Evolutionary conservation across 2,113 vertebrate genomes (phyloP), one percentile per base, ranked within the genome.

Genomic region (Cranoglanis bouderius): DNA sequence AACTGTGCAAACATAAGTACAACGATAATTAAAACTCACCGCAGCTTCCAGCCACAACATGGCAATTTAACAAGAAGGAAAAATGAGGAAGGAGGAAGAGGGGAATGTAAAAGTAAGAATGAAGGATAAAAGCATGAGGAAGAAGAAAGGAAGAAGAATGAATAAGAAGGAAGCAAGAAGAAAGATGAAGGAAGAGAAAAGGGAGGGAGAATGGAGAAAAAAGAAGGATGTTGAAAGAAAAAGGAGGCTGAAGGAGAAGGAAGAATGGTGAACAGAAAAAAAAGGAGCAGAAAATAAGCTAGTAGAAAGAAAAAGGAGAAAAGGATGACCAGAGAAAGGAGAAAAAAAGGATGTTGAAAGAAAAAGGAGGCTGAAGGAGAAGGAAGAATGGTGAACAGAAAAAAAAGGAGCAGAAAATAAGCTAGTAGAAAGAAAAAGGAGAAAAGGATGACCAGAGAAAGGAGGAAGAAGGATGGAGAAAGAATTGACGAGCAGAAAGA

Each of bases 221-320:
- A 32, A 7, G 0, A 70, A 12, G 1, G 2, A 8, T 1, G 2
- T 10, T 10, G 6, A 1, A 21, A 16, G 12, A 38, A 0, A 40
- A 38, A 40, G 18, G 16, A 21, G 6, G n/a, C n/a, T n/a, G n/a
- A n/a, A n/a, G n/a, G n/a, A 35, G 3, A 10, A 53, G 12, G 51
- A 57, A 57, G 18, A 3, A n/a, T n/a, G n/a, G n/a, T n/a, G n/a
- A n/a, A n/a, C 6, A 61, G 6, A 4, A n/a, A 13, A 65, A 13
- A 13, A 1, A 2, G 6, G 16, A 32, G n/a, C 0, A 67, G n/a
- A 67, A 1, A 14, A n/a, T n/a, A n/a, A n/a, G n/a, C n/a, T n/a
- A n/a, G n/a, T n/a, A n/a, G 63, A n/a, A 29, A 8, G n/a, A 32
- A 32, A 6, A 32, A 57, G 55, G 12, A 8, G 7, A 0, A 29